Evolutionary conservation across 2,888 invertebrate genomes (phyloP), one percentile per base, ranked within the genome.

Genomic region (Hemithea aestivaria): DNA sequence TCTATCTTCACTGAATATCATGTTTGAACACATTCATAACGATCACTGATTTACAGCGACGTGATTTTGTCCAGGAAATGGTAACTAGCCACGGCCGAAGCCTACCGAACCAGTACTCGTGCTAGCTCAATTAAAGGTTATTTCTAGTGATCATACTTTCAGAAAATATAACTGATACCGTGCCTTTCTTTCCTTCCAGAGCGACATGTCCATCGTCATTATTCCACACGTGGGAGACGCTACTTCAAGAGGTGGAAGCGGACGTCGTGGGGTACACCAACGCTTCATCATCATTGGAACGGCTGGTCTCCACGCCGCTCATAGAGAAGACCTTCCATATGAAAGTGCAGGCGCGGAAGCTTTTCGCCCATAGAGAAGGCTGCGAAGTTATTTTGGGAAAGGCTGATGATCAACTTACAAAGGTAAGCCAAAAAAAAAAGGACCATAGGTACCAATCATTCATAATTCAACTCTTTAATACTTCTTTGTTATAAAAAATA

Each of bases 201-300:
- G 93, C 94, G 44, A 90, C 93, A 44, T 94, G 94, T 64, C 92
- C 93, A 35, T 87, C 87, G 1, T 92, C 94, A 27, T 89, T 96
- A 64, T 96, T 96, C 78, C 94, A 96, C 73, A 93, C 94, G 43
- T 96, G 96, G 96, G 96, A 96, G 81, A 93, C 93, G 46, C 89
- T 96, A 43, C 91, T 96, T 42, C 95, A 96, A 72, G 96, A 96
- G 76, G 94, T 96, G 45, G 96, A 96, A 82, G 93, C 95, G 23
- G 96, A 96, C 72, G 95, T 96, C 10, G 90, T 94, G 68, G 92
- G 94, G 27, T 93, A 94, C 78, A 92, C 93, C 66, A 96, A 96
- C 69, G 92, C 96, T 47, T 93, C 96, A 6, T 91, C 92, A 20
- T 91, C 94, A 16, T 88, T 96, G 40, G 93, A 92, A 40, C 87